Percentiles rank a stretch among this genome's conserved stretches.
These are phyloP conservation scores for Meteorus colon DNA, from an alignment of 2,888 invertebrate species.

Conservation along the genomic window DNA sequence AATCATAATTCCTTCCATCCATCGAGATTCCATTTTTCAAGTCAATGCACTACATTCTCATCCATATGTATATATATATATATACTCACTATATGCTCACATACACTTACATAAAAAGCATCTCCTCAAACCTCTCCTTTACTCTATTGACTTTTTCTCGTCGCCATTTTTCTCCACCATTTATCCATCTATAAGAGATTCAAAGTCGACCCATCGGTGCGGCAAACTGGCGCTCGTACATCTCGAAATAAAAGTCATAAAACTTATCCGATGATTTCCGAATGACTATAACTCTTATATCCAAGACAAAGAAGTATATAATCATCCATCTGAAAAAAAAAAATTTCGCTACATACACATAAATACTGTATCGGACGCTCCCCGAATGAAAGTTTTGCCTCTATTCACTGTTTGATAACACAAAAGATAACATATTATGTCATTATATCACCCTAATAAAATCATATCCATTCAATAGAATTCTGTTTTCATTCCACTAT, in stretches of 20 bases:
- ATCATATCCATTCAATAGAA: background rate
- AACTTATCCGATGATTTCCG: constrained; percentile 50
- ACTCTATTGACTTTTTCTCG: background rate
- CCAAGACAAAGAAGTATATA: constrained; percentile 22
- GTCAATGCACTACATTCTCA: constrained; percentile 31
- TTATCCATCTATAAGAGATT: constrained; percentile 26
- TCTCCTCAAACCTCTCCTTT: background rate
- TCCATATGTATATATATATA: background rate
- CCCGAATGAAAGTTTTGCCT: background rate
- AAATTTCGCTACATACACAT: background rate
- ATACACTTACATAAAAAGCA: background rate
- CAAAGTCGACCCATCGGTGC: constrained; percentile 23
- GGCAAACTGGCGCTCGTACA: constrained; percentile 32
- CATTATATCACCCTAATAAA: background rate
- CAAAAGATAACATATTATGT: background rate
- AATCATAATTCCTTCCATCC: constrained; percentile 14
- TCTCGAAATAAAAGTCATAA: constrained; percentile 50
- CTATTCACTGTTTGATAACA: background rate
- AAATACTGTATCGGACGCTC: background rate
- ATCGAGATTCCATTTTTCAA: constrained; percentile 8
- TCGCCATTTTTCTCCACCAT: constrained; percentile 20
- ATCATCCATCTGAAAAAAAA: background rate
- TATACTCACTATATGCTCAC: background rate
- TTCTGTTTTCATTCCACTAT: background rate
- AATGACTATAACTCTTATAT: constrained; percentile 46